A percentile compares a stretch with the other conserved stretches of the same genome.
phyloP scores from a whole-genome alignment of 2,113 vertebrate species.

The Electrona antarctica region DNA sequence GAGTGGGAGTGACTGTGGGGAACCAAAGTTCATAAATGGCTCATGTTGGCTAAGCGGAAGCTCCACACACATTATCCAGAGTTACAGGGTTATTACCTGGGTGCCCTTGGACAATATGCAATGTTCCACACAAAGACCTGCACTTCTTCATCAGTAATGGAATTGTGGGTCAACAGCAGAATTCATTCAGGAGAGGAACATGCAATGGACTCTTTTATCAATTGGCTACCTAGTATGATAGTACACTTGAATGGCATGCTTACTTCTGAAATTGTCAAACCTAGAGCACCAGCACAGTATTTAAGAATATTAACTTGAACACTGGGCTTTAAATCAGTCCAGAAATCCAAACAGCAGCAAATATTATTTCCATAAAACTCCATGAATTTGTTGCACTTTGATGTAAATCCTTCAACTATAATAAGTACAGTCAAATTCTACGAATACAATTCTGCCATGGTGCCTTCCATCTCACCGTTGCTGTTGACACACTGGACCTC shows the following conservation, averaged over 20 bases:
- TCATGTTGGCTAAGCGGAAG: conserved; percentile 10
- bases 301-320: neutral
- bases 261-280: neutral
- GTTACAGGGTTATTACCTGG: conserved; percentile 9
- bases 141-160: neutral
- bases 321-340: neutral
- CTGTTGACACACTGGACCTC: conserved; percentile 86
- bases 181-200: neutral
- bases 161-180: conserved; percentile 4
- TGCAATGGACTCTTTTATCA: neutral
- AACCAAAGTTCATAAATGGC: conserved; percentile 40
- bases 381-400: no score
- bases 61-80: conserved; percentile 13
- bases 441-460: no score
- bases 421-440: no score
- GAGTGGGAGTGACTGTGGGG: neutral
- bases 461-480: conserved; percentile 80
- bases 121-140: conserved; percentile 11
- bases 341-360: neutral
- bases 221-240: neutral
- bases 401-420: no score
- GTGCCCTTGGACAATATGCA: conserved; percentile 40
- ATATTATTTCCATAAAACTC: neutral
- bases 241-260: neutral
- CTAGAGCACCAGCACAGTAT: neutral